Percentiles rank a stretch among this genome's conserved stretches.
phyloP scores from a whole-genome alignment of 1,140 invertebrate species.

The Leptinotarsa lineolata region DNA sequence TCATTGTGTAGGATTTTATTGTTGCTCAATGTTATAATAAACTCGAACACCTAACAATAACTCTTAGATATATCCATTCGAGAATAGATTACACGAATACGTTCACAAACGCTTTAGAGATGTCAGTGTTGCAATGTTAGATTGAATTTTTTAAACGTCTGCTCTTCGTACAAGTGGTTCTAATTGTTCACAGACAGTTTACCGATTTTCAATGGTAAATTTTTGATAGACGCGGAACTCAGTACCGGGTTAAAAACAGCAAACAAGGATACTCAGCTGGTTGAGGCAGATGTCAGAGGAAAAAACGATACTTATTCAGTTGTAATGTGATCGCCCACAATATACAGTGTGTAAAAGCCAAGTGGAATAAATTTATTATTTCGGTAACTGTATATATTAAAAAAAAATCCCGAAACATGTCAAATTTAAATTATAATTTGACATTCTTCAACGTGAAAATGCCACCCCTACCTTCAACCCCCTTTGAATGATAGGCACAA shows the following conservation, averaged over 20 bases:
- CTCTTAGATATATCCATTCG: not conserved
- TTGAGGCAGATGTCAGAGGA: not conserved
- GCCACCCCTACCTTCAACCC: too few species aligned
- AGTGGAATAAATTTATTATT: too few species aligned
- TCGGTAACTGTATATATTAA: too few species aligned
- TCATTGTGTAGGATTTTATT: constrained; percentile 2
- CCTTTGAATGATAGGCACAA: too few species aligned
- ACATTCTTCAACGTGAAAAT: too few species aligned
- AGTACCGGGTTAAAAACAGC: not conserved
- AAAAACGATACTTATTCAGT: too few species aligned
- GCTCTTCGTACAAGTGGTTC: not conserved
- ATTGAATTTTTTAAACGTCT: not conserved
- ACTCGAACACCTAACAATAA: not conserved
- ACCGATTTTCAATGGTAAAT: constrained; percentile 10
- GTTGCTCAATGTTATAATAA: constrained; percentile 2
- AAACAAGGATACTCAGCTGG: not conserved
- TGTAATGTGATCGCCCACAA: too few species aligned
- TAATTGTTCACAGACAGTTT: constrained; percentile 11
- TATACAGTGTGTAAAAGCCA: too few species aligned
- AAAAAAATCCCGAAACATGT: too few species aligned
- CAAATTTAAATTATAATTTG: too few species aligned
- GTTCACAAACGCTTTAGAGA: constrained; percentile 4
- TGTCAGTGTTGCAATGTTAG: constrained; percentile 8
- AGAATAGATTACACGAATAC: constrained; percentile 4
- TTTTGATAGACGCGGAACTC: not conserved